Conservation (phyloP, 2,888 invertebrate species). For the Spilarctia lutea region DNA sequence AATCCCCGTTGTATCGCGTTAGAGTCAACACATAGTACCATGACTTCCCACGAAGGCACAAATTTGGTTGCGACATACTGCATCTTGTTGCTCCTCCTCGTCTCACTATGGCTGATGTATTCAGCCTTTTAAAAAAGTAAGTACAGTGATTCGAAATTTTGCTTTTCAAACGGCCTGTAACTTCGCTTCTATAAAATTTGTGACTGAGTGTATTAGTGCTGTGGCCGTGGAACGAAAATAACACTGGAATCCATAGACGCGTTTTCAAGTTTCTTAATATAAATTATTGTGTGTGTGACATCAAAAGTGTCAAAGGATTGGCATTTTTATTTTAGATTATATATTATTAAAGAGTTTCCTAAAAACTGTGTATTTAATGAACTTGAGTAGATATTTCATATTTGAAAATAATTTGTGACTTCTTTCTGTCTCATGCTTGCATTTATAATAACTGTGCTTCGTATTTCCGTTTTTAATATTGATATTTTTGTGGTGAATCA, state of each 20-base stretch:
- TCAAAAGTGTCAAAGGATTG: constrained; percentile 27
- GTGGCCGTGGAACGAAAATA: constrained; percentile 48
- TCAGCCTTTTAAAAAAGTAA: constrained; percentile 84
- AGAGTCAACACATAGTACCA: constrained; percentile 64
- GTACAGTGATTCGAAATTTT: constrained; percentile 46
- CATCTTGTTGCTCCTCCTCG: constrained; percentile 88
- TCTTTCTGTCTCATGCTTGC: not conserved
- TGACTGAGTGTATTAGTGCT: constrained; percentile 37
- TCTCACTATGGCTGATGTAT: constrained; percentile 89
- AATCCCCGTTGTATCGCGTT: constrained; percentile 69
- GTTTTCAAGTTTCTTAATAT: constrained; percentile 27
- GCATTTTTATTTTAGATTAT: not conserved
- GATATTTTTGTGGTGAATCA: constrained; percentile 5
- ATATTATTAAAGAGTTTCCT: constrained; percentile 21
- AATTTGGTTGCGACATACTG: constrained; percentile 89
- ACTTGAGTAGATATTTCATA: not conserved
- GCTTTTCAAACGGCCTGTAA: constrained; percentile 16
- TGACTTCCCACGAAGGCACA: constrained; percentile 83
- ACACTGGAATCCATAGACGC: constrained; percentile 43
- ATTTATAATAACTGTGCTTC: not conserved
- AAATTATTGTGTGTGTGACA: constrained; percentile 21
- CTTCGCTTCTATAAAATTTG: constrained; percentile 34
- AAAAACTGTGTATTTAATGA: constrained; percentile 11
- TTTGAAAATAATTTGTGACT: not conserved
- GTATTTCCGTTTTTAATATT: not conserved